phyloP scores from a whole-genome alignment of 2,113 vertebrate species.

The Dicerorhinus sumatrensis region DNA sequence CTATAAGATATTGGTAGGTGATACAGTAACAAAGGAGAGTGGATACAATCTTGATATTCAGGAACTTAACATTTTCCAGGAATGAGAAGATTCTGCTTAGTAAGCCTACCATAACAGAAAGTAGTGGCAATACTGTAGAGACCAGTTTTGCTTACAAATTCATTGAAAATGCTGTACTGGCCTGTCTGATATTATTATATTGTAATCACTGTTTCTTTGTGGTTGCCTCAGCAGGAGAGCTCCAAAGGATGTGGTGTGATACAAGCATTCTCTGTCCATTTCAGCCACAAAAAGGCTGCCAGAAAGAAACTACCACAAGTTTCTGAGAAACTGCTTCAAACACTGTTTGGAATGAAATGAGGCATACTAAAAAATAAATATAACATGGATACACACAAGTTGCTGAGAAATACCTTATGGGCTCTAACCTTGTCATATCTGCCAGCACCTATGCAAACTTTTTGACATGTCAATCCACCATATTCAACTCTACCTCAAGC shows the following conservation, averaged over 20 bases:
- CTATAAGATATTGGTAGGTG: neutral
- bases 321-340: constrained; percentile 18
- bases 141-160: neutral
- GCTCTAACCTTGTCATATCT: neutral
- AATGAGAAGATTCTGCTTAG: neutral
- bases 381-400: neutral
- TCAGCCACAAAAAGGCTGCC: neutral
- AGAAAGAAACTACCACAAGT: constrained; percentile 1
- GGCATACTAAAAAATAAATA: neutral
- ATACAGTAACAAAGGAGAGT: neutral
- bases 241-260: neutral
- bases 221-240: neutral
- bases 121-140: neutral
- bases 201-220: neutral
- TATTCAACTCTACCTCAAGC: neutral
- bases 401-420: neutral
- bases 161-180: neutral
- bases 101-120: neutral
- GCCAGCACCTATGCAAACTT: neutral
- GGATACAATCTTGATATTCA: neutral
- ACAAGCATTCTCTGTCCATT: neutral
- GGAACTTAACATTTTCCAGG: neutral
- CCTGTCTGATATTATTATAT: neutral
- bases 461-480: neutral
- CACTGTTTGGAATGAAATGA: neutral